Conservation (phyloP, 2,888 invertebrate species). For the Drosophila melanosoma region DNA sequence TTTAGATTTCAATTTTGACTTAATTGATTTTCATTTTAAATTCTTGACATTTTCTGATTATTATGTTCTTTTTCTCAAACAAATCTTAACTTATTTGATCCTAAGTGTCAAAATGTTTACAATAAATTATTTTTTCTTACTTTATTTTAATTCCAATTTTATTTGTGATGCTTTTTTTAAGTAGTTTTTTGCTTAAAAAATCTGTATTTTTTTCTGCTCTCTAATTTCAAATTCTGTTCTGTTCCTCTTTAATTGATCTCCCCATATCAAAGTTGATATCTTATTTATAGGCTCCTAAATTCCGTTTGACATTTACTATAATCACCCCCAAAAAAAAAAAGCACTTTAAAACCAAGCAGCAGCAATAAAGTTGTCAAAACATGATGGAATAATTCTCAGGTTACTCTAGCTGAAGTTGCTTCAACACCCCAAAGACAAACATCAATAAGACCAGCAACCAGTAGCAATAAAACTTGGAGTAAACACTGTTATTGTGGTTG, state of each 20-base stretch:
- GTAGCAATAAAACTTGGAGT: constrained; percentile 50
- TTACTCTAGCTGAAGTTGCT: constrained; percentile 1
- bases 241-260: background rate
- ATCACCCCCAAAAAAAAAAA: background rate
- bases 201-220: background rate
- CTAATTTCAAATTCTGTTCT: background rate
- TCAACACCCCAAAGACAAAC: constrained; percentile 12
- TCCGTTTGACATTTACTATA: background rate
- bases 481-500: constrained; percentile 63
- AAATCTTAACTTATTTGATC: background rate
- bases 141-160: background rate
- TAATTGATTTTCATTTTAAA: background rate
- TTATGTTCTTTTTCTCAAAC: background rate
- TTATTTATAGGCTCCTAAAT: background rate
- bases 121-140: background rate
- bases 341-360: constrained; percentile 9
- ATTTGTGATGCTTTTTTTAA: background rate
- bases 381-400: constrained; percentile 15
- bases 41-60: background rate
- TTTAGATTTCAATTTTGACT: background rate
- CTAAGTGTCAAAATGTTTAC: background rate
- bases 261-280: background rate
- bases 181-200: background rate
- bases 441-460: constrained; percentile 10
- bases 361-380: constrained; percentile 25